Percentiles rank a stretch among this genome's conserved stretches.
Evolutionary conservation across 2,797 vertebrate genomes (phyloP).

Genomic region (Pantherophis alleghaniensis): DNA sequence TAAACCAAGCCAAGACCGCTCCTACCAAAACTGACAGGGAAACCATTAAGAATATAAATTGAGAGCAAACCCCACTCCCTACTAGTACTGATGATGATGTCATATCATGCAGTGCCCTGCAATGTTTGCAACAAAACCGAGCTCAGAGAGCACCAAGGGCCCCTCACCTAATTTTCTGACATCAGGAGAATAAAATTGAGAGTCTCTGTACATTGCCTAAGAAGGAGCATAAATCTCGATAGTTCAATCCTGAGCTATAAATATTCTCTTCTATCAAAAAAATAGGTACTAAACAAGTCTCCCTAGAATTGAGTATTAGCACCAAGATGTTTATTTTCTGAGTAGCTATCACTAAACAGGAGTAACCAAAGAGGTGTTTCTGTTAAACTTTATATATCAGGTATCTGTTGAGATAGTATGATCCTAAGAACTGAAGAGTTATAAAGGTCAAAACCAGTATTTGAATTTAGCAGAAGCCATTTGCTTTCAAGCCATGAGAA

Average conservation of each 20-base stretch:
- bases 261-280: background rate
- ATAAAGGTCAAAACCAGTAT: background rate
- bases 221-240: background rate
- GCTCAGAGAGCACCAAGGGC: background rate
- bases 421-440: background rate
- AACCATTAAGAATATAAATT: background rate
- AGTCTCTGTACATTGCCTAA: background rate
- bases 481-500: background rate
- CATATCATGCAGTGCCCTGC: background rate
- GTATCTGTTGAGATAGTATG: background rate
- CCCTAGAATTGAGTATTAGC: background rate
- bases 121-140: background rate
- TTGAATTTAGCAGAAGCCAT: background rate
- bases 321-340: background rate
- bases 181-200: background rate
- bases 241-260: background rate
- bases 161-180: background rate
- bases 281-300: background rate
- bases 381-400: background rate
- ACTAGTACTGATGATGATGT: background rate
- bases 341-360: background rate
- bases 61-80: background rate
- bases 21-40: background rate
- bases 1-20: background rate
- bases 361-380: background rate